These are phyloP conservation scores for Carassius carassius DNA, from an alignment of 2,113 vertebrate species.

Conservation along the genomic window DNA sequence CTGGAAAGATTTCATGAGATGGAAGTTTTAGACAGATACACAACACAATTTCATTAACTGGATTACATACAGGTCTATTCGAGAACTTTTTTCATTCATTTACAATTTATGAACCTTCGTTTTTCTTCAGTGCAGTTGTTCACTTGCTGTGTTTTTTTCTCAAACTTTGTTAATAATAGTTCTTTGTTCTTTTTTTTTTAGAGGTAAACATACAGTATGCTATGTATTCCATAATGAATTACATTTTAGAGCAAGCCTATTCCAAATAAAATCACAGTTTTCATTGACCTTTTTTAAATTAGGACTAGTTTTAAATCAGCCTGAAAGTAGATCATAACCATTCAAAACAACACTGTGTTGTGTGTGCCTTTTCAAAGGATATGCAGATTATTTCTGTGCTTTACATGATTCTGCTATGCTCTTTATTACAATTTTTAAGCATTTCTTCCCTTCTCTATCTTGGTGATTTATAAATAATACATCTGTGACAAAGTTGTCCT, in stretches of 20 bases:
- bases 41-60: conserved; percentile 21
- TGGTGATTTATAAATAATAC: conserved; percentile 7
- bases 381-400: conserved; percentile 27
- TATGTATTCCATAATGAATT: neutral
- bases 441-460: neutral
- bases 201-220: neutral
- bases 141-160: neutral
- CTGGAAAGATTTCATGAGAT: conserved; percentile 24
- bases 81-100: neutral
- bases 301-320: neutral
- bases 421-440: conserved; percentile 17
- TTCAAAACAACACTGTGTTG: conserved; percentile 3
- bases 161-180: neutral
- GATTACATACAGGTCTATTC: neutral
- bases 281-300: neutral
- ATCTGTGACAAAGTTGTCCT: conserved; percentile 16
- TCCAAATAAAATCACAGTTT: neutral
- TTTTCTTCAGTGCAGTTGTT: neutral
- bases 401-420: conserved; percentile 27
- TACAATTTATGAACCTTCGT: neutral
- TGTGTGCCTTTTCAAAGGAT: conserved; percentile 40
- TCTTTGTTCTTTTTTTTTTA: neutral
- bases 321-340: conserved; percentile 5
- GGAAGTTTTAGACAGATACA: conserved; percentile 4
- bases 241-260: neutral